Percentiles rank a stretch among this genome's conserved stretches.
Evolutionary conservation across 2,797 vertebrate species (phyloP).

Genomic region (Ptychadena robeensis): DNA sequence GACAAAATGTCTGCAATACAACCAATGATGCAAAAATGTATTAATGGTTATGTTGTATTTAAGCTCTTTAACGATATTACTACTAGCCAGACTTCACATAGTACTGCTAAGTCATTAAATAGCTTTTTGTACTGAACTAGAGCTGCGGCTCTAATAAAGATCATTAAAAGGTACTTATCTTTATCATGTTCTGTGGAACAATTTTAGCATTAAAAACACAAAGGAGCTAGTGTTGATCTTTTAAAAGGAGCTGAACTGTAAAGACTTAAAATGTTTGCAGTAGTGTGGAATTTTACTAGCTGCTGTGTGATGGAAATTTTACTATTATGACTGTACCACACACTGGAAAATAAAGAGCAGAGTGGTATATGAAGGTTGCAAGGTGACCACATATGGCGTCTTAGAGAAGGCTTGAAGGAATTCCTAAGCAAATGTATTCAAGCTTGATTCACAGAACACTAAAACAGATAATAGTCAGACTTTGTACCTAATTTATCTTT

Average conservation of each 20-base stretch:
- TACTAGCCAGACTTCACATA: constrained; percentile 47
- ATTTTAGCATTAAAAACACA: constrained; percentile 59
- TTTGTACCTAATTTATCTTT: neutral
- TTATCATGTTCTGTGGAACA: constrained; percentile 56
- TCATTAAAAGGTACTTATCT: constrained; percentile 57
- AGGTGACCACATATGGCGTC: neutral
- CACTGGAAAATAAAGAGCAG: constrained; percentile 19
- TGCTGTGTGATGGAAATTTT: constrained; percentile 39
- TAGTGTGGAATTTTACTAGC: constrained; percentile 52
- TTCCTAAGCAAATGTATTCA: neutral
- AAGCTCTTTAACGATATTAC: constrained; percentile 54
- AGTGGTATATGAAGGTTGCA: constrained; percentile 15
- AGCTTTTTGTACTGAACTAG: constrained; percentile 44
- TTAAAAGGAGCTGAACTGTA: constrained; percentile 43
- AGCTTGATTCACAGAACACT: neutral
- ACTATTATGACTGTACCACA: constrained; percentile 32
- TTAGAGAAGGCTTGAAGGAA: neutral
- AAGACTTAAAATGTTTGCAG: constrained; percentile 48
- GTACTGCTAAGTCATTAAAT: constrained; percentile 55
- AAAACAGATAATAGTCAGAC: neutral
- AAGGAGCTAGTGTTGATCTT: constrained; percentile 57
- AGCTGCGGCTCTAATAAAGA: constrained; percentile 45
- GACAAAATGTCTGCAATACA: neutral
- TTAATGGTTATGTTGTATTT: constrained; percentile 41
- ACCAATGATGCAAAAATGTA: constrained; percentile 10